Conservation (phyloP, 1,140 invertebrate species). For the Ceratoteleas bidentatus region DNA sequence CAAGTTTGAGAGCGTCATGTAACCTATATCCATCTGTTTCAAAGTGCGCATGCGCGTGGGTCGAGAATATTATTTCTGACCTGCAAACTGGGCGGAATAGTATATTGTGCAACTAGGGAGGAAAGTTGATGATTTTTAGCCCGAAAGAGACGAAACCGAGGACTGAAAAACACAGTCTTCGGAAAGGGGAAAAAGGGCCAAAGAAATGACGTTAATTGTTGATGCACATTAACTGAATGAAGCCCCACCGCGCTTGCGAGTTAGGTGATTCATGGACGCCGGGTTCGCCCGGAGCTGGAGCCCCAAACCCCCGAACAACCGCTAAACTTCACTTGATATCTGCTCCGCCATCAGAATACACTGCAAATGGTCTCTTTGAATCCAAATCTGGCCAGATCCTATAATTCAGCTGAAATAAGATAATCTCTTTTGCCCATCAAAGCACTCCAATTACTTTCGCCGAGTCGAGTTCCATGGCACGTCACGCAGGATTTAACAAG, state of each 20-base stretch:
- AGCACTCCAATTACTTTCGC: conserved; percentile 43
- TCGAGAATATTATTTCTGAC: too few species aligned
- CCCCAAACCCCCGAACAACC: conserved; percentile 21
- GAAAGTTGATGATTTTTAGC: too few species aligned
- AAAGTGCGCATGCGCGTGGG: too few species aligned
- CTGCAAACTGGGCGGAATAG: too few species aligned
- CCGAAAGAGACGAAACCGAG: too few species aligned
- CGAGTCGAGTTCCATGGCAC: too few species aligned
- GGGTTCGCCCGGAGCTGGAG: conserved; percentile 7
- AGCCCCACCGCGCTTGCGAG: conserved; percentile 7
- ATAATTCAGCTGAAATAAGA: conserved; percentile 50
- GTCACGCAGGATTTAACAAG: too few species aligned
- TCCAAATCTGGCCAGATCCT: conserved; percentile 37
- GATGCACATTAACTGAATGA: neutral
- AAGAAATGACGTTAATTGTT: neutral
- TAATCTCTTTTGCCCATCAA: conserved; percentile 35
- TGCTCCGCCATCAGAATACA: conserved; percentile 40
- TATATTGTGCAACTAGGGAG: too few species aligned
- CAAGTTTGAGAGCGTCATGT: too few species aligned
- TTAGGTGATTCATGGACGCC: conserved; percentile 5
- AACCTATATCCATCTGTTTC: too few species aligned
- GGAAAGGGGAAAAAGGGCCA: neutral
- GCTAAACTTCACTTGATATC: conserved; percentile 38
- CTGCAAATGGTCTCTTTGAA: conserved; percentile 48
- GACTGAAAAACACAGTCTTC: too few species aligned